Conservation (phyloP, 2,113 vertebrate species). For the Nothocercus nigrocapillus region DNA sequence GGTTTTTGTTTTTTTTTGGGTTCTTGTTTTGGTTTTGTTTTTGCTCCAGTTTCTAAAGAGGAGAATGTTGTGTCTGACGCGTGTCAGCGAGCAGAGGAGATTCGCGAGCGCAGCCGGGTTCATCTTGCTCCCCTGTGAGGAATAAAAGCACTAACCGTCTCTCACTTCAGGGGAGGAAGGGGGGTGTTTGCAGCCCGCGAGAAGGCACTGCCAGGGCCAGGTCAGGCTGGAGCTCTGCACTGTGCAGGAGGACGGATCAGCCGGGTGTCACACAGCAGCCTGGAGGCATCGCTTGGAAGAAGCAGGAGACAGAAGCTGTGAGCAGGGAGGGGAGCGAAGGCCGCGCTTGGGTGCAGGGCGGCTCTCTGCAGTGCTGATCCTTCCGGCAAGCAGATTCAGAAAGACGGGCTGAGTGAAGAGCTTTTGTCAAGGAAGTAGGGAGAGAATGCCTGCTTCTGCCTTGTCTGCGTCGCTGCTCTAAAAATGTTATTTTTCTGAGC, state of each 20-base stretch:
- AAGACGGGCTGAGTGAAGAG: background rate
- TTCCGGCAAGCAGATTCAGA: background rate
- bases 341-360: constrained; percentile 6
- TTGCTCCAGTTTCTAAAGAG: constrained; percentile 50
- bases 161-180: constrained; percentile 41
- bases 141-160: constrained; percentile 46
- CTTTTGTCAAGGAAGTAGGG: background rate
- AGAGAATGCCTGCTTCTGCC: background rate
- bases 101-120: background rate
- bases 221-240: constrained; percentile 7
- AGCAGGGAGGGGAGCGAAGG: background rate
- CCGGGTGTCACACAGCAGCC: constrained; percentile 27
- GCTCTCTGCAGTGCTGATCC: constrained; percentile 10
- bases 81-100: constrained; percentile 29
- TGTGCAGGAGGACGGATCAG: background rate
- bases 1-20: background rate
- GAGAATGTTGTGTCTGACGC: constrained; percentile 49
- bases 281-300: background rate
- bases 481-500: background rate
- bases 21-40: constrained; percentile 41
- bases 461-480: background rate
- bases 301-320: background rate
- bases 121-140: constrained; percentile 13
- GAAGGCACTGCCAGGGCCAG: constrained; percentile 30
- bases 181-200: background rate